Base-by-base conservation (phyloP, 1,140 invertebrate genomes). In the Bombus impatiens region DNA sequence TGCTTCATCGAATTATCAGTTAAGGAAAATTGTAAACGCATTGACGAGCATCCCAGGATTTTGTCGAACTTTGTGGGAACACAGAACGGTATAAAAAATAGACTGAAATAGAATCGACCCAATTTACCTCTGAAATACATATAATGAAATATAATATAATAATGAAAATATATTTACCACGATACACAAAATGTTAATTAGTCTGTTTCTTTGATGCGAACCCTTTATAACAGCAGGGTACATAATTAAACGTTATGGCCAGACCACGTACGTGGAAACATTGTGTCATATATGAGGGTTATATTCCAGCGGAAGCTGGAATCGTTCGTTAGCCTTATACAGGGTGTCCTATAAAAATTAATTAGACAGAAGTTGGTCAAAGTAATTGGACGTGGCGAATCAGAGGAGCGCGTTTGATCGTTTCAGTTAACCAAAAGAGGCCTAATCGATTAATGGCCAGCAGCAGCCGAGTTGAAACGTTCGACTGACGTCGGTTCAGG, bases 261-360 rank as follows among this genome's bases (percentile, higher is more conserved):
- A 6, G 5, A 1, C 40, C 37, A 44, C 13, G 13, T 72, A 44
- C 71, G 40, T 44, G 40, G 13, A n/a, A 44, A 74, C 42, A 74
- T 32, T 47, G 71, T 47, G 28, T 74, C 42, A 74, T 32, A 74
- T 44, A 44, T 18, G 42, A 74, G 71, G 42, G 40, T 74, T 74
- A 32, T 74, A 74, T 32, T 32, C 71, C 28, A 72, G n/a, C 28
- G 15, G 42, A 44, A 32, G 71, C 28, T 74, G 71, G 13, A 10
- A 74, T 32, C 71, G 71, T 74, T 74, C 71, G 42, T 47, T 74
- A 74, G 71, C 71, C 71, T 74, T 74, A 74, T 74, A 74, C 40
- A 74, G 42, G 42, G 71, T 74, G 71, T 74, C 15, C 71, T 42
- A 74, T 74, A 74, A 74, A 74, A 44, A 74, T 74, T 74, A 74